A percentile compares a stretch with the other conserved stretches of the same genome.
Evolutionary conservation across 2,797 vertebrate genomes (phyloP).

Genomic region (Caiman crocodilus): DNA sequence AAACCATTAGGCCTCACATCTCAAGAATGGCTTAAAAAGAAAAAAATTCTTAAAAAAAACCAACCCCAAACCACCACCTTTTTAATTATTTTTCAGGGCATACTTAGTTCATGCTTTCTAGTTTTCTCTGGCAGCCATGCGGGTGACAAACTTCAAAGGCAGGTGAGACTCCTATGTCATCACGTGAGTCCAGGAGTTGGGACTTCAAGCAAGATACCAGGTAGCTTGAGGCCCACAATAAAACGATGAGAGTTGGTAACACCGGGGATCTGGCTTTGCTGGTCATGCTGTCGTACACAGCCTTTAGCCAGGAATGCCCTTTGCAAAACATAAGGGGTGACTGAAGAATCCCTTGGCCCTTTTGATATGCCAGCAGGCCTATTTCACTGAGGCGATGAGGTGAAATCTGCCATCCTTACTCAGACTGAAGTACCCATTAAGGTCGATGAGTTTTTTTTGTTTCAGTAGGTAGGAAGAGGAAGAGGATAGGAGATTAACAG

Average conservation of each 20-base stretch:
- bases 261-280: background rate
- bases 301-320: background rate
- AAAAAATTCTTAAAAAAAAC: background rate
- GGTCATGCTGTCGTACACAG: rapidly evolving
- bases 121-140: background rate
- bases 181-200: background rate
- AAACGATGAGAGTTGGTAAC: background rate
- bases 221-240: background rate
- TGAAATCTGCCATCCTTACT: background rate
- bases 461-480: background rate
- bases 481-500: background rate
- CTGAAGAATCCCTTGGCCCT: rapidly evolving
- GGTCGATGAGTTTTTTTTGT: background rate
- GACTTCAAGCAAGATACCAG: background rate
- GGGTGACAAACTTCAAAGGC: background rate
- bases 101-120: background rate
- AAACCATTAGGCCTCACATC: background rate
- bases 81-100: rapidly evolving
- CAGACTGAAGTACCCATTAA: background rate
- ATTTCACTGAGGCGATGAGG: background rate
- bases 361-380: background rate
- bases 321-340: background rate
- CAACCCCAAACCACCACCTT: rapidly evolving
- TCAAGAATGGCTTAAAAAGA: background rate
- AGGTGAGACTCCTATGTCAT: background rate